phyloP scores from a whole-genome alignment of 2,797 vertebrate genomes.

The Lateolabrax maculatus region DNA sequence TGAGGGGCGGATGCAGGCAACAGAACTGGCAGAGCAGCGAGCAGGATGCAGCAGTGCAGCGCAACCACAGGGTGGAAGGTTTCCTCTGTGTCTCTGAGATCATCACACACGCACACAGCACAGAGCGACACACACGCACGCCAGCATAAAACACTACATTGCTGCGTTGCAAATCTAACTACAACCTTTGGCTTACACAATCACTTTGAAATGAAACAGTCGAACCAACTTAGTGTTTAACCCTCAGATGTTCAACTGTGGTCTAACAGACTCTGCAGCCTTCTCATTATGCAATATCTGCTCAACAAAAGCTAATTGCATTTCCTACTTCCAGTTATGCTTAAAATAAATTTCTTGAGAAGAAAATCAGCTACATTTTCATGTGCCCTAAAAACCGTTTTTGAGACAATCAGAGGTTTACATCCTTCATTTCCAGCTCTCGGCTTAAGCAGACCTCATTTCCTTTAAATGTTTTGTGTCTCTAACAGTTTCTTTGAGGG shows the following conservation, averaged over 20 bases:
- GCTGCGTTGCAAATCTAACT: slow-evolving; percentile 27
- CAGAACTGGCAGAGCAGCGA: slow-evolving; percentile 51
- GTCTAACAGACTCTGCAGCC: slow-evolving; percentile 20
- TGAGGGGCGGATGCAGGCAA: slow-evolving; percentile 67
- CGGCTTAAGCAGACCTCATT: not conserved
- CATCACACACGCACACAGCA: slow-evolving; percentile 24
- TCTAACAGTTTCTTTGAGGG: not conserved
- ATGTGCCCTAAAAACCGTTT: slow-evolving; percentile 33
- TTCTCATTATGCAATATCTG: slow-evolving; percentile 47
- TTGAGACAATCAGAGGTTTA: slow-evolving; percentile 24
- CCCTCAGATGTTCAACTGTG: not conserved
- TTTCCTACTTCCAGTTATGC: slow-evolving; percentile 27
- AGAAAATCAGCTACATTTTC: slow-evolving; percentile 40
- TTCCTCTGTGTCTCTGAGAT: slow-evolving; percentile 69
- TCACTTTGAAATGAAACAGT: slow-evolving; percentile 25
- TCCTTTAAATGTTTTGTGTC: not conserved
- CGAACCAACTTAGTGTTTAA: not conserved
- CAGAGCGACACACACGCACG: not conserved
- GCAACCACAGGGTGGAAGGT: slow-evolving; percentile 80
- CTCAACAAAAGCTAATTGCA: slow-evolving; percentile 53
- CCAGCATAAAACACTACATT: not conserved
- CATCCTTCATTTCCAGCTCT: slow-evolving; percentile 6
- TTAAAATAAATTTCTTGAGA: slow-evolving; percentile 41
- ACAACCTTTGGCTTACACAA: slow-evolving; percentile 37
- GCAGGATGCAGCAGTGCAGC: slow-evolving; percentile 76